Base-by-base conservation (phyloP, 2,888 invertebrate species). In the Morpho achilles region DNA sequence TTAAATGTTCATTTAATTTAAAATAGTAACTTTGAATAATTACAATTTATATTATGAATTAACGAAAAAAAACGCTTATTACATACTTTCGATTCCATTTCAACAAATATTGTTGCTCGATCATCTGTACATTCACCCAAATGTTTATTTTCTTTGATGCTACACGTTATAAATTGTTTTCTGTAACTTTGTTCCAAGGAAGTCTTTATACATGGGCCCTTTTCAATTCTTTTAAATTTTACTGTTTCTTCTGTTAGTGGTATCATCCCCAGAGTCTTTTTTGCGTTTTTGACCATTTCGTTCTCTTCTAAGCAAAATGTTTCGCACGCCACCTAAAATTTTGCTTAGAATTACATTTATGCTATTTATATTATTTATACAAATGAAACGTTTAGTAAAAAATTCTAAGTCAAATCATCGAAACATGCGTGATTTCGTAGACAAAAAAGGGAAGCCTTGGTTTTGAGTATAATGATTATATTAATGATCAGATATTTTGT, bases 291-390 rank as follows among this genome's bases (percentile, higher is more conserved):
- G 50, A 97, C 92, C 68, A 95, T 95, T 60, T 96, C 95, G 67
- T 96, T 96, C 69, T 97, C 96, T 69, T 98, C 98, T 67, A 98
- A 87, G 74, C 98, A 98, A 79, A 98, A 98, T 0, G 96, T 96
- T 80, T 98, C 98, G 75, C 97, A 97, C 0, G 98, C 96, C 23
- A 95, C 92, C 96, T 97, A 65, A 23, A 70, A 55, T 53, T 49
- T 9, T 8, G 32, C 32, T 32, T 32, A 5, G 32, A 32, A 32
- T 32, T 32, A 32, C 3, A 2, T 32, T 32, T 32, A 5, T 5
- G 32, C 5, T 32, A 32, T 32, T 32, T 32, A 32, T 5, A 32
- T 32, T 32, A 5, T 32, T 2, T 32, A 32, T 32, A 32, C 16
- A 32, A 32, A 32, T 32, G 32, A 3, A 32, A 32, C 3, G 32